Percentiles rank a stretch among this genome's conserved stretches.
Evolutionary conservation across 2,888 invertebrate genomes (phyloP).

Genomic region (Leptothorax acervorum): DNA sequence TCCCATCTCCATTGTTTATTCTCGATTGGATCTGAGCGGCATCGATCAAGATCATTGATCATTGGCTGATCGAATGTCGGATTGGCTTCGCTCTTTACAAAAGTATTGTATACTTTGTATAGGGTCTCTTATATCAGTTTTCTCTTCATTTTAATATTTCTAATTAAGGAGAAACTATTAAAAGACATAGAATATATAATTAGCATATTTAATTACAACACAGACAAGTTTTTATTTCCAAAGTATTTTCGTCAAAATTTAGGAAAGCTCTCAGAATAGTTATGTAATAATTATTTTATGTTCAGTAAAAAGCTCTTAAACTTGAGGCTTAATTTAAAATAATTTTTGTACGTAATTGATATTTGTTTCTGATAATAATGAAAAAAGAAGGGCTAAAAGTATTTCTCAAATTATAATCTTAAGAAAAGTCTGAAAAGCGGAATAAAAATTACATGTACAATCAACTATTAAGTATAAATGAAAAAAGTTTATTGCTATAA

Average conservation of each 20-base stretch:
- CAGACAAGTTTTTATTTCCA: neutral
- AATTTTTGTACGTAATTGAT: neutral
- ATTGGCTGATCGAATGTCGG: neutral
- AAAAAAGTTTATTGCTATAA: neutral
- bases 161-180: neutral
- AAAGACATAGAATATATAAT: neutral
- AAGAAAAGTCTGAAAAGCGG: neutral
- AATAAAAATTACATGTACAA: neutral
- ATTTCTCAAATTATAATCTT: neutral
- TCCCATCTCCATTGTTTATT: neutral
- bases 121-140: neutral
- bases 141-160: neutral
- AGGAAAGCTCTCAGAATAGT: neutral
- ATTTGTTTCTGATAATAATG: neutral
- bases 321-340: neutral
- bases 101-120: neutral
- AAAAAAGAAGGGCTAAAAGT: neutral
- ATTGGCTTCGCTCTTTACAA: neutral
- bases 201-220: neutral
- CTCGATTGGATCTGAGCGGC: neutral
- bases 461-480: neutral
- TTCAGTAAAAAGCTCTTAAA: neutral
- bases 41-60: slow-evolving; percentile 7
- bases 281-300: neutral
- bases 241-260: neutral